Evolutionary conservation across 2,113 vertebrate species (phyloP).

Genomic region (Calonectris borealis): DNA sequence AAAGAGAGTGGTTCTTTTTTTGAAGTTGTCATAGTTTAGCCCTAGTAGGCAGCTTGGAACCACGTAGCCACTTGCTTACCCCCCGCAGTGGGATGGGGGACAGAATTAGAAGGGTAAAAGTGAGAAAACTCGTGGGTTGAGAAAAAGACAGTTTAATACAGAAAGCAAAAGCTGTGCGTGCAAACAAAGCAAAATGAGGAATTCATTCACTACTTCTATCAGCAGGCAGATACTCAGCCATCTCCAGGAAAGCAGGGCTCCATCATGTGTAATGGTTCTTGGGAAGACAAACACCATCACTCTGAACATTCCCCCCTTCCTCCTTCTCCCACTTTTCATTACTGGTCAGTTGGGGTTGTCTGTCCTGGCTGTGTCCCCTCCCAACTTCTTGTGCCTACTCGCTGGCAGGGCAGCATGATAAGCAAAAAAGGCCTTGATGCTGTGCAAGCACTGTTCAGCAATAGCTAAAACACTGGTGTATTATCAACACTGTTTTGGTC

Average conservation of each 20-base stretch:
- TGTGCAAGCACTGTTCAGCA: background rate
- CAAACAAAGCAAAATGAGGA: background rate
- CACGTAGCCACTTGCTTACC: background rate
- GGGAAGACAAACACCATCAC: background rate
- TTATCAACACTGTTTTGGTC: background rate
- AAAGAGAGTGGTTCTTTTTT: background rate
- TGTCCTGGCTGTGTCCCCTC: background rate
- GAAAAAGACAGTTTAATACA: background rate
- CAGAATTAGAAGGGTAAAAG: background rate
- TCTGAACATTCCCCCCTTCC: background rate
- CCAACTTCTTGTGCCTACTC: background rate
- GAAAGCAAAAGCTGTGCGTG: background rate
- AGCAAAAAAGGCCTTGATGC: background rate
- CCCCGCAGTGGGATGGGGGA: background rate
- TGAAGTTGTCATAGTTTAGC: background rate
- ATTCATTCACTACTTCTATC: background rate
- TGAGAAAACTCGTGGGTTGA: background rate
- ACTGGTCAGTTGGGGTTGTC: background rate
- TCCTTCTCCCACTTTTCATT: background rate
- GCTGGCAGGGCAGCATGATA: background rate
- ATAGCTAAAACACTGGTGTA: background rate
- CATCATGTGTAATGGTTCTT: no score
- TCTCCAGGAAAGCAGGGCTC: background rate
- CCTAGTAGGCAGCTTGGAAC: background rate
- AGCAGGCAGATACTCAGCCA: background rate